Base-by-base conservation (phyloP, 1,140 invertebrate genomes). In the Achatina immaculata region DNA sequence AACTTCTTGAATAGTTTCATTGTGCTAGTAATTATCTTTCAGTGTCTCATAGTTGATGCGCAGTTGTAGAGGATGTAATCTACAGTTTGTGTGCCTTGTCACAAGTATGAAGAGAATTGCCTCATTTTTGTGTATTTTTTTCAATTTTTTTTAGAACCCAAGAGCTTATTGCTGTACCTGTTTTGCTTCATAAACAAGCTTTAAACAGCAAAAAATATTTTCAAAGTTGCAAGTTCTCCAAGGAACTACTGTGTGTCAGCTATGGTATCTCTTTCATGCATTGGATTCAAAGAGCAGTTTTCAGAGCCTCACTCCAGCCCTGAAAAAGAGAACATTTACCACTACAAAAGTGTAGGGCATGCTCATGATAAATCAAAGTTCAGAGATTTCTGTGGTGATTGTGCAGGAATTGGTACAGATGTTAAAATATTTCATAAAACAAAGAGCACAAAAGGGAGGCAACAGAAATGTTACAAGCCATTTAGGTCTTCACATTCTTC, bases 391-490 rank as follows among this genome's bases (percentile, higher is more conserved):
- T 76, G 74, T 76, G 74, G 48, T 38, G 74, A 76, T 65, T 45
- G 55, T 40, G 40, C 31, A 1, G 40, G 36, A 62, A 7, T 65
- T 31, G 51, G 34, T 16, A 34, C 36, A 21, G 40, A 16, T 28
- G 36, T 40, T 43, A 42, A 76, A 45, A 76, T 38, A n/a, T 58
- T 11, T 40, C n/a, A 62, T 34, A 62, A 62, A 16, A 40, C 16
- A 31, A 76, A 76, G 55, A 9, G 34, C n/a, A 51, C 28, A 34
- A 76, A 76, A 62, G 48, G 74, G 4, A 76, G 74, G 34, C 45
- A n/a, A 62, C 51, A 65, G 11, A 76, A 76, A 36, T 55, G 74
- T 62, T 76, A 45, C 62, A 48, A 76, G 36, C 74, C 74, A 43
- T 58, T 76, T 58, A 76, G 36, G 38, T 21, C 74, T 58, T 58